Base-by-base conservation (phyloP, 2,113 vertebrate species). In the Quiscalus mexicanus region DNA sequence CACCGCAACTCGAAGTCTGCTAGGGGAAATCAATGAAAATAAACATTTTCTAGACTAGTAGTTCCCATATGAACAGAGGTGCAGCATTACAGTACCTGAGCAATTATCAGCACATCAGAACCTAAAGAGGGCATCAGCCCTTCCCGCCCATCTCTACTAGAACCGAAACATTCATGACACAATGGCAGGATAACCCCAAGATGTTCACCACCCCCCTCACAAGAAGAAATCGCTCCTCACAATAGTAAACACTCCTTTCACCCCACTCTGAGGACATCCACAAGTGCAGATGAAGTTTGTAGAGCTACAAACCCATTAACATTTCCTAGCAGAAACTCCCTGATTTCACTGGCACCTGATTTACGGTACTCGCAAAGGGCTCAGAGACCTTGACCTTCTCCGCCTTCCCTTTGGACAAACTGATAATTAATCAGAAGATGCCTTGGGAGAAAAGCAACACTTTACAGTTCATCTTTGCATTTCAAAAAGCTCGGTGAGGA, bases 121-220 rank as follows among this genome's bases (percentile, higher is more conserved):
- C 12, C 2, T 25, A 27, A n/a, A 58, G 35, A 33, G 3, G 10
- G 5, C 31, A 81, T 42, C 60, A 27, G 25, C 58, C 44, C 14
- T 53, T 47, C 14, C 52, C n/a, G 68, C n/a, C 15, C 35, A 58
- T 10, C 74, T 35, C 74, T 31, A 44, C 78, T 16, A 31, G 27
- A 41, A 5, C 22, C 3, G 7, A 52, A 65, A 8, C 37, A 58
- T 10, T 23, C 27, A 11, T 0, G 1, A 25, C 30, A 44, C 25
- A 60, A 19, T 1, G 4, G 12, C 65, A 42, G 5, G 44, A 0
- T 10, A 79, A 47, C 15, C 22, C 77, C 31, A 35, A 52, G 30
- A 30, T 1, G 25, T 25, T 89, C 84, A 16, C 6, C 22, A 17
- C 1, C 19, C 10, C 15, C 33, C 39, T 25, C 35, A 13, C 28